These are phyloP conservation scores for Cotesia glomerata DNA, from an alignment of 1,140 invertebrate genomes.

Conservation along the genomic window DNA sequence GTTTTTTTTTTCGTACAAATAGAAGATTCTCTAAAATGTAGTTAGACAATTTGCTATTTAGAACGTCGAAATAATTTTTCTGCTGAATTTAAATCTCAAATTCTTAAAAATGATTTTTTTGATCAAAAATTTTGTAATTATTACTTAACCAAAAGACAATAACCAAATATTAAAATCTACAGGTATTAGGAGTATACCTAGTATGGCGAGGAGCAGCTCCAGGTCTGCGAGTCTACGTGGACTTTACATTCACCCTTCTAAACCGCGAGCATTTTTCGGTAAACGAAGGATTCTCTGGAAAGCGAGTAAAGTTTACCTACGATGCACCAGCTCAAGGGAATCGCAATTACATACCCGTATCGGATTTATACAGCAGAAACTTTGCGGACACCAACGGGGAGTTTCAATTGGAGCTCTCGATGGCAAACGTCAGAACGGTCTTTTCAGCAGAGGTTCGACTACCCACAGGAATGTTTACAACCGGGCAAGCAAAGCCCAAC, in stretches of 20 bases:
- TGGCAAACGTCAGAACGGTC: constrained; percentile 78
- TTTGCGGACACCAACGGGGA: constrained; percentile 86
- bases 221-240: constrained; percentile 79
- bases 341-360: constrained; percentile 79
- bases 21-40: no score
- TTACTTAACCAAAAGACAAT: no score
- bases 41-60: no score
- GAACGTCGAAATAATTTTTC: no score
- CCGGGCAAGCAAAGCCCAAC: constrained; percentile 56
- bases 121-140: no score
- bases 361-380: constrained; percentile 75
- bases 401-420: constrained; percentile 81
- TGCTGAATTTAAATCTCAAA: no score
- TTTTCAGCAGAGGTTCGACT: constrained; percentile 73
- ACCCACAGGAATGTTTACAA: constrained; percentile 53
- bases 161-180: background rate
- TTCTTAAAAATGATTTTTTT: no score
- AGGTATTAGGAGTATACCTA: constrained; percentile 80
- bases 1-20: no score
- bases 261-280: constrained; percentile 86
- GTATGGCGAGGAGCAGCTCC: constrained; percentile 79
- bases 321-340: constrained; percentile 80
- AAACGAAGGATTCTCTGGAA: constrained; percentile 84
- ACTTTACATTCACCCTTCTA: constrained; percentile 84
- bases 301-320: constrained; percentile 78